Evolutionary conservation across 2,888 invertebrate genomes (phyloP).

Genomic region (Autographa gamma): DNA sequence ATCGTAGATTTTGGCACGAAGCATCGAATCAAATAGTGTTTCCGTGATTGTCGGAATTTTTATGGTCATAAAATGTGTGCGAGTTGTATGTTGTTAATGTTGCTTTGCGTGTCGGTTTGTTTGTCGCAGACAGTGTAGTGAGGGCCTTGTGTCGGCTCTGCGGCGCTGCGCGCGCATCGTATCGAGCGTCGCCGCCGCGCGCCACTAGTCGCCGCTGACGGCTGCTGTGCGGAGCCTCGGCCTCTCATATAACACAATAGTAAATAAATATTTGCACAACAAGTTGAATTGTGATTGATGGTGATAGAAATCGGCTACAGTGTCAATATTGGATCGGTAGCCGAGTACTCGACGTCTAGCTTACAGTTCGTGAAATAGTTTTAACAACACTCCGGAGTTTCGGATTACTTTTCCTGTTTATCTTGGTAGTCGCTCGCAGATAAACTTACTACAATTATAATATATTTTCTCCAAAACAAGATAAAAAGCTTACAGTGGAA

Average conservation of each 20-base stretch:
- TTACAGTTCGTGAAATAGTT: neutral
- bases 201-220: slow-evolving; percentile 44
- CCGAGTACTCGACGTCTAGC: neutral
- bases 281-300: slow-evolving; percentile 17
- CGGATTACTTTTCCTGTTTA: neutral
- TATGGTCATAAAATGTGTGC: slow-evolving; percentile 50
- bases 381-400: neutral
- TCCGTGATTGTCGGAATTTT: slow-evolving; percentile 57
- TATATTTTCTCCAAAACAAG: neutral
- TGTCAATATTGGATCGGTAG: neutral
- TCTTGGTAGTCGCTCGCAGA: neutral
- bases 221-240: slow-evolving; percentile 41
- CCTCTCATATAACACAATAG: slow-evolving; percentile 30
- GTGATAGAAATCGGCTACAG: neutral
- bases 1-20: slow-evolving; percentile 56
- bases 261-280: slow-evolving; percentile 39
- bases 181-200: slow-evolving; percentile 71
- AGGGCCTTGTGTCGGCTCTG: slow-evolving; percentile 48
- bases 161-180: slow-evolving; percentile 80
- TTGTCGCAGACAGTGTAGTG: slow-evolving; percentile 34
- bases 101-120: slow-evolving; percentile 35
- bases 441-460: neutral
- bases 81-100: slow-evolving; percentile 21
- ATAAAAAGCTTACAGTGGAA: neutral
- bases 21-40: slow-evolving; percentile 47